phyloP scores from a whole-genome alignment of 2,113 vertebrate genomes.

The Tachycineta bicolor region DNA sequence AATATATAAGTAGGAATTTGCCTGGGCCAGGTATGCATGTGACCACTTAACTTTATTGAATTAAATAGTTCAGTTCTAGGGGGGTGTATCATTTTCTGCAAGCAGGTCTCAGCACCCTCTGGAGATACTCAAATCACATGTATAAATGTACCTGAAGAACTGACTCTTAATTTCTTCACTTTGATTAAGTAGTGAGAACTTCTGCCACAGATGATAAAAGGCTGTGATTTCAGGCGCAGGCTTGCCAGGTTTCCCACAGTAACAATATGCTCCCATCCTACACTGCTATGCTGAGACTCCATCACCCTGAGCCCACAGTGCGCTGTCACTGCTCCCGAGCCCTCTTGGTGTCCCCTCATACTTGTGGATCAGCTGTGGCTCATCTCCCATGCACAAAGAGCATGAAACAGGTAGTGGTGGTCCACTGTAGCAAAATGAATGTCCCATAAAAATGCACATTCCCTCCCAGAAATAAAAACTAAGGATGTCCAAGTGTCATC shows the following conservation, averaged over 20 bases:
- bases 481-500: background rate
- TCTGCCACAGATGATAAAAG: background rate
- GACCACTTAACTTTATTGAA: background rate
- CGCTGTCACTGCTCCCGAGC: background rate
- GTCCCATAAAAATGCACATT: background rate
- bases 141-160: background rate
- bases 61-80: background rate
- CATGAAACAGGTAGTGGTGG: background rate
- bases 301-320: background rate
- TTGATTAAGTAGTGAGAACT: background rate
- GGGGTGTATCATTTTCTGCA: background rate
- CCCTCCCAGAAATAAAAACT: background rate
- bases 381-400: background rate
- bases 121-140: background rate
- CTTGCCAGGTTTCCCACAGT: background rate
- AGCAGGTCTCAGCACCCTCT: background rate
- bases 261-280: background rate
- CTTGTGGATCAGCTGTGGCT: background rate
- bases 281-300: background rate
- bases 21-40: background rate
- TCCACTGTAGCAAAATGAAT: background rate
- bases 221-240: background rate
- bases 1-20: background rate
- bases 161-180: background rate
- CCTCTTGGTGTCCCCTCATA: background rate